Evolutionary conservation across 2,888 invertebrate species (phyloP).

Genomic region (Gymnocheta viridis): DNA sequence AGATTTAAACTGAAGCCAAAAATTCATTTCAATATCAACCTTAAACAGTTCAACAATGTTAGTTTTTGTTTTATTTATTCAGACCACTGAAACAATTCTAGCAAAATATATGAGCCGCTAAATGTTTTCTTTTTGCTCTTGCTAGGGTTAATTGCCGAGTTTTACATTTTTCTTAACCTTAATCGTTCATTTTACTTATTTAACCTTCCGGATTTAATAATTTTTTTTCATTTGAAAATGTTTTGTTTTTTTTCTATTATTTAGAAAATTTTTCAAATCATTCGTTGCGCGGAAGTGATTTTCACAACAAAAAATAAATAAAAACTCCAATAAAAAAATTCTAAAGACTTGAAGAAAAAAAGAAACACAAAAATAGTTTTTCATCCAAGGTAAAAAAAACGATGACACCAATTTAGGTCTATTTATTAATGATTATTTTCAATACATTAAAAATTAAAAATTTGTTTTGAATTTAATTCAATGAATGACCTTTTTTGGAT

Average conservation of each 20-base stretch:
- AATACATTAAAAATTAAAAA: slow-evolving; percentile 13
- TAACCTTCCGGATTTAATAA: slow-evolving; percentile 45
- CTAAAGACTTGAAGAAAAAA: neutral
- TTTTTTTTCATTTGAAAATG: neutral
- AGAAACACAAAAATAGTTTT: neutral
- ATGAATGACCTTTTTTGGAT: neutral
- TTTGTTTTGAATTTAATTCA: neutral
- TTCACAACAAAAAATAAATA: neutral
- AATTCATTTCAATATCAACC: too few relatives aligned
- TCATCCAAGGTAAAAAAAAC: neutral
- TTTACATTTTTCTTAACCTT: slow-evolving; percentile 4
- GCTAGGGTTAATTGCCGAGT: slow-evolving; percentile 38
- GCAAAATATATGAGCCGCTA: neutral
- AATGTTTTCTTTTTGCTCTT: neutral
- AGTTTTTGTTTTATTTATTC: neutral
- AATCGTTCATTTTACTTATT: slow-evolving; percentile 53
- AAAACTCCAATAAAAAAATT: neutral
- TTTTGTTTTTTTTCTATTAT: neutral
- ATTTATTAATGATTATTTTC: slow-evolving; percentile 33
- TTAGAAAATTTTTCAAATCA: slow-evolving; percentile 43
- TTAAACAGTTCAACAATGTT: too few relatives aligned
- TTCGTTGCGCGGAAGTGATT: slow-evolving; percentile 68
- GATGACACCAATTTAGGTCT: slow-evolving; percentile 1
- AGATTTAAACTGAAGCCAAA: too few relatives aligned
- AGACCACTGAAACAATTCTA: neutral